Percentiles rank a stretch among this genome's conserved stretches.
These are phyloP conservation scores for Anomalospiza imberbis DNA, from an alignment of 2,797 vertebrate genomes.

Conservation along the genomic window DNA sequence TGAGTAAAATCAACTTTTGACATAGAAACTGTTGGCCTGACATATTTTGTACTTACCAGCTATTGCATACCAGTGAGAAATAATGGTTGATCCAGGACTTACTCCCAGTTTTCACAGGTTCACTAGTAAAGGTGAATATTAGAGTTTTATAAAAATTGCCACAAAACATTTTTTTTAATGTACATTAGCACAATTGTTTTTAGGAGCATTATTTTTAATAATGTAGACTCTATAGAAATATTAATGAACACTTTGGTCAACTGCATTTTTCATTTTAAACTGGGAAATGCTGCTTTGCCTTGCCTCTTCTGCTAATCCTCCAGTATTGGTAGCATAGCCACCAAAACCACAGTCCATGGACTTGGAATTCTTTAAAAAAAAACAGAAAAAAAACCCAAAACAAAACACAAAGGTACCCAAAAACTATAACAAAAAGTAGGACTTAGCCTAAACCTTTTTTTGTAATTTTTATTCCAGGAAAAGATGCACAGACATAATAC, in stretches of 20 bases:
- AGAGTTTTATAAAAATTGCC: not conserved
- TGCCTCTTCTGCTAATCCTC: not conserved
- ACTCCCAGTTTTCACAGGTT: not conserved
- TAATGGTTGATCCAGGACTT: not conserved
- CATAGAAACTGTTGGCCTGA: not conserved
- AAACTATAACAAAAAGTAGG: not conserved
- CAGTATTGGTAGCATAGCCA: not conserved
- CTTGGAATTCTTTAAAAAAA: not conserved
- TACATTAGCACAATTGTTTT: not conserved
- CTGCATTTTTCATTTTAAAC: not conserved
- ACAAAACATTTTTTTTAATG: not conserved
- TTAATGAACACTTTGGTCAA: not conserved
- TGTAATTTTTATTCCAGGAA: not conserved
- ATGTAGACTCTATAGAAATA: not conserved
- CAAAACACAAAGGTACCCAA: accelerated
- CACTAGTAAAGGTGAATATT: not conserved
- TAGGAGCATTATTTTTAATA: not conserved
- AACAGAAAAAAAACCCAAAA: not conserved
- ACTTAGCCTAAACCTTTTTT: not conserved
- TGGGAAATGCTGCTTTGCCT: not conserved
- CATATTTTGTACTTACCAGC: not conserved
- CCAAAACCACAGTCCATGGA: not conserved
- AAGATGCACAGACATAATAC: not conserved
- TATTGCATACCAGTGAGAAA: not conserved
- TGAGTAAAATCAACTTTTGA: not conserved